phyloP scores from a whole-genome alignment of 2,888 invertebrate genomes.

The Pristionchus entomophagus region DNA sequence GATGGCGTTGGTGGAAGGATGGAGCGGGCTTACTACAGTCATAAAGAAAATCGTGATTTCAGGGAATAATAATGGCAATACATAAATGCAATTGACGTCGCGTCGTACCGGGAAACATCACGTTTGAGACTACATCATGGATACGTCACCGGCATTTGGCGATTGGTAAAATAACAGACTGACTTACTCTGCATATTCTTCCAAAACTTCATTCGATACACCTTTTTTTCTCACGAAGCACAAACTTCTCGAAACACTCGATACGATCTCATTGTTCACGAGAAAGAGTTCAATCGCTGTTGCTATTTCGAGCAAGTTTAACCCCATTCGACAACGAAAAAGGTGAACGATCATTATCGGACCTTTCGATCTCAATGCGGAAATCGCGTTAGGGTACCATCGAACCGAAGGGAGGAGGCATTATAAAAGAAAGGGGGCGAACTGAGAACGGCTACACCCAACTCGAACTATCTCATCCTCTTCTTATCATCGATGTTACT shows the following conservation, averaged over 20 bases:
- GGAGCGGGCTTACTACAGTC: background rate
- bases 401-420: background rate
- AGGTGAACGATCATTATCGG: background rate
- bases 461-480: too few species aligned
- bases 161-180: too few species aligned
- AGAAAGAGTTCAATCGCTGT: background rate
- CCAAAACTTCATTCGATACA: background rate
- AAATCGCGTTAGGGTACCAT: slow-evolving; percentile 4
- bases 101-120: too few species aligned
- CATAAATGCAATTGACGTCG: too few species aligned
- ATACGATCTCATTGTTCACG: background rate
- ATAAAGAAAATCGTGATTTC: background rate
- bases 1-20: background rate
- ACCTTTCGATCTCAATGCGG: background rate
- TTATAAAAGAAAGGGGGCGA: too few species aligned
- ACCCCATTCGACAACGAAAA: background rate
- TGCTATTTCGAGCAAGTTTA: background rate
- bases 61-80: too few species aligned
- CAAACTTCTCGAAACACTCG: background rate
- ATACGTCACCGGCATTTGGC: too few species aligned
- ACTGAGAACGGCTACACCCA: too few species aligned
- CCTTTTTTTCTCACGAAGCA: background rate
- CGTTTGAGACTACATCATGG: too few species aligned
- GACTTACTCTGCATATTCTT: background rate
- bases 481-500: too few species aligned